A percentile compares a stretch with the other conserved stretches of the same genome.
These are phyloP conservation scores for Trinorchestia longiramus DNA, from an alignment of 1,140 invertebrate species.

Conservation along the genomic window DNA sequence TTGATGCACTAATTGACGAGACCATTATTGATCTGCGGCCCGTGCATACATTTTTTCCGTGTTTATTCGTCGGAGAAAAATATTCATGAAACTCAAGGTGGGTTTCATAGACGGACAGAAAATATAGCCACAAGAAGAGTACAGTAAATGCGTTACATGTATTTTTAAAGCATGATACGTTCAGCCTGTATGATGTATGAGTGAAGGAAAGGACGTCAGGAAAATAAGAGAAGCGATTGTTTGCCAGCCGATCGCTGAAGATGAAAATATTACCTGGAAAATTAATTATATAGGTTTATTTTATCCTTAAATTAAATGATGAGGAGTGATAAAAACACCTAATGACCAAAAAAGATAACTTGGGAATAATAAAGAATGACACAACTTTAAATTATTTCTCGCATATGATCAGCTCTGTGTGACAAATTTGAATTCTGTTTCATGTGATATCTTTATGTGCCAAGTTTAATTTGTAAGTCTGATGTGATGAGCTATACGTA, in stretches of 20 bases:
- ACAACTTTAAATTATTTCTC: too few relatives aligned
- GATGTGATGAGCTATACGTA: too few relatives aligned
- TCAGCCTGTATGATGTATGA: too few relatives aligned
- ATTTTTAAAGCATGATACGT: too few relatives aligned
- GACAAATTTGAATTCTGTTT: too few relatives aligned
- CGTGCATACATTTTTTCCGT: background rate
- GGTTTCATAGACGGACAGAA: background rate
- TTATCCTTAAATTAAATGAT: background rate
- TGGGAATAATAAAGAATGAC: background rate
- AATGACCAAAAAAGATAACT: background rate
- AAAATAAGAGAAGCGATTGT: background rate
- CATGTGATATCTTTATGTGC: too few relatives aligned
- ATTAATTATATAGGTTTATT: background rate
- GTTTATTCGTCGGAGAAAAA: background rate
- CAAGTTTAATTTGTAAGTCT: too few relatives aligned
- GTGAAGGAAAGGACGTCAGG: too few relatives aligned
- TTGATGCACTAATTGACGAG: slow-evolving; percentile 16
- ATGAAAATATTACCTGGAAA: background rate
- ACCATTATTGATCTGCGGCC: background rate
- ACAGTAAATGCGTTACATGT: too few relatives aligned
- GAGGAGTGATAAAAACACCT: background rate
- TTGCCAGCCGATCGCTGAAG: background rate
- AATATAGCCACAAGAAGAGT: background rate
- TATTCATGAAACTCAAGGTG: background rate
- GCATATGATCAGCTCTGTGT: too few relatives aligned